Percentiles rank a stretch among this genome's conserved stretches.
Evolutionary conservation across 2,888 invertebrate species (phyloP).

Genomic region (Clivina fossor): DNA sequence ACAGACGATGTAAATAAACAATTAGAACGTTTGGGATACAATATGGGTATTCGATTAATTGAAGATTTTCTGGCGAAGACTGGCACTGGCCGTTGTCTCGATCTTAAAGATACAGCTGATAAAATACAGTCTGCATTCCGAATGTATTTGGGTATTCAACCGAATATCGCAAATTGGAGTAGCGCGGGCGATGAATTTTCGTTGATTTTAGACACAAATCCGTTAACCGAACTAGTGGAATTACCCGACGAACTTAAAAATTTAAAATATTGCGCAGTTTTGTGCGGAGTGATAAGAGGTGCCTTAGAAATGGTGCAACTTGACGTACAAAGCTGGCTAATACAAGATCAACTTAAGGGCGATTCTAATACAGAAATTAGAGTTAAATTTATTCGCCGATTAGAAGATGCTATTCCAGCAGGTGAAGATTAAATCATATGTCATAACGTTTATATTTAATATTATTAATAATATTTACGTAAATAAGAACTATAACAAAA

Average conservation of each 20-base stretch:
- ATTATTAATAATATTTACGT: neutral
- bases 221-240: slow-evolving; percentile 96
- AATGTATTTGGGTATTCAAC: slow-evolving; percentile 88
- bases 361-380: slow-evolving; percentile 92
- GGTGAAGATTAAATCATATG: slow-evolving; percentile 82
- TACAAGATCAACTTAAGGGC: slow-evolving; percentile 91
- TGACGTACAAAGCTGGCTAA: slow-evolving; percentile 93
- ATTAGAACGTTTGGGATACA: slow-evolving; percentile 92
- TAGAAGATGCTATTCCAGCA: slow-evolving; percentile 97
- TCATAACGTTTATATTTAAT: neutral
- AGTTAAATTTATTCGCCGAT: slow-evolving; percentile 89
- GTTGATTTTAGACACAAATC: slow-evolving; percentile 90
- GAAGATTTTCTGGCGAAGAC: slow-evolving; percentile 97
- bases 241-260: slow-evolving; percentile 81
- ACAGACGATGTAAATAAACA: slow-evolving; percentile 98
- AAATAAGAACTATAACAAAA: slow-evolving; percentile 1
- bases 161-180: slow-evolving; percentile 93
- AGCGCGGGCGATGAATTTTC: slow-evolving; percentile 95
- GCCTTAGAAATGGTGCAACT: slow-evolving; percentile 99
- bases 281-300: slow-evolving; percentile 90
- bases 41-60: slow-evolving; percentile 95
- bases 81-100: slow-evolving; percentile 85
- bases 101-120: slow-evolving; percentile 96
- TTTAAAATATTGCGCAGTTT: slow-evolving; percentile 88
- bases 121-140: slow-evolving; percentile 83